These are phyloP conservation scores for Drosophila yooni DNA, from an alignment of 2,888 invertebrate species.

Conservation along the genomic window DNA sequence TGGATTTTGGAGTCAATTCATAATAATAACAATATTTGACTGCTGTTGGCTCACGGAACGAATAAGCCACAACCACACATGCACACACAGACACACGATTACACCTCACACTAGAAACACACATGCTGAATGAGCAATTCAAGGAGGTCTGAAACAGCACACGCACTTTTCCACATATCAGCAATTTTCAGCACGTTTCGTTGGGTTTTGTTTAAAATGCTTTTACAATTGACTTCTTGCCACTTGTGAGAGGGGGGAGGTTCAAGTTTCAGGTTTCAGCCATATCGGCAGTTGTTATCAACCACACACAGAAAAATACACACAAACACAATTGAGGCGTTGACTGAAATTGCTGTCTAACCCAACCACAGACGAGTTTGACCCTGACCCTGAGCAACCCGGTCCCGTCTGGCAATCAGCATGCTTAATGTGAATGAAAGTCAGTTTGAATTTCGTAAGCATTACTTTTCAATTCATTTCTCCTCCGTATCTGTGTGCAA, in stretches of 20 bases:
- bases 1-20: constrained; percentile 53
- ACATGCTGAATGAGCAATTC: constrained; percentile 1
- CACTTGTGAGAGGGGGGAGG: constrained; percentile 3
- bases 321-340: constrained; percentile 14
- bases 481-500: constrained; percentile 27
- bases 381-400: constrained; percentile 18
- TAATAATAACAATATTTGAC: constrained; percentile 56
- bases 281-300: constrained; percentile 37
- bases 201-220: constrained; percentile 74
- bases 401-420: constrained; percentile 4
- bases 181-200: constrained; percentile 73
- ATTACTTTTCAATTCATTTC: constrained; percentile 36
- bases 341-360: constrained; percentile 37
- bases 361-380: constrained; percentile 9
- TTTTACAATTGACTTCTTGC: constrained; percentile 55
- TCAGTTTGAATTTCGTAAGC: constrained; percentile 71
- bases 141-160: constrained; percentile 18
- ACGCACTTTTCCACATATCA: constrained; percentile 65
- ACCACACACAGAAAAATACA: constrained; percentile 2
- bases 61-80: constrained; percentile 1
- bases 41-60: background rate
- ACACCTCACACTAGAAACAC: background rate
- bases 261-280: constrained; percentile 8
- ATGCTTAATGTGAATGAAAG: constrained; percentile 51
- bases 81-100: background rate